Base-by-base conservation (phyloP, 2,888 invertebrate species). In the Sympetrum striolatum region DNA sequence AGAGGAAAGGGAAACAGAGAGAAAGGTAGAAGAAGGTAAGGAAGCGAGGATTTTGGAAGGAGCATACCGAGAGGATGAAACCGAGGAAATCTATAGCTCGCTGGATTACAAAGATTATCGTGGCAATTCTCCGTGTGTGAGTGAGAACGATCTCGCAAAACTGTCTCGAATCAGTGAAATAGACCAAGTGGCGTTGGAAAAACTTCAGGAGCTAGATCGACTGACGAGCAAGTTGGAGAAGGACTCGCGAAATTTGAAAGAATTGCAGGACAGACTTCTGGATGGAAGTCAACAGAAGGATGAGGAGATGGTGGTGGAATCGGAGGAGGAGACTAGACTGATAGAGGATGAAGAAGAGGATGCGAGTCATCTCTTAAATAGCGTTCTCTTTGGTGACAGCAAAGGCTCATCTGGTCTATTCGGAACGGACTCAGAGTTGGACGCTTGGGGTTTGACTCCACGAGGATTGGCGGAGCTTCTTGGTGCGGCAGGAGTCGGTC, bases 71-170 rank as follows among this genome's bases (percentile, higher is more conserved):
- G 37, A 73, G 18, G 90, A 95, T 73, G 95, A 96, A 92, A 95
- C 94, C 91, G 95, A 95, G 91, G 95, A 97, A 94, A 95, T 97
- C 90, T 97, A 96, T 93, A 97, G 96, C 93, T 95, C 97, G 8
- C 95, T 96, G 91, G 97, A 97, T 94, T 97, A 97, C 93, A 97
- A 97, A 94, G 96, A 96, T 93, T 97, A 97, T 92, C 95, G 96
- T 91, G 97, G 96, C 91, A 96, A 96, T 93, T 96, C 96, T 53
- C 96, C 97, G 10, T 96, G 96, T 93, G 96, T 97, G 92, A 97
- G 96, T 93, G 97, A 97, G 94, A 96, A 96, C 93, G 97, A 97
- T 93, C 94, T 97, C 92, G 96, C 96, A 92, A 96, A 97, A 94
- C 94, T 97, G 92, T 96, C 96, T 92, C 95, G 96, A 93, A 95